Base-by-base conservation (phyloP, 1,140 invertebrate species). In the Pseudachorutes palmiensis region DNA sequence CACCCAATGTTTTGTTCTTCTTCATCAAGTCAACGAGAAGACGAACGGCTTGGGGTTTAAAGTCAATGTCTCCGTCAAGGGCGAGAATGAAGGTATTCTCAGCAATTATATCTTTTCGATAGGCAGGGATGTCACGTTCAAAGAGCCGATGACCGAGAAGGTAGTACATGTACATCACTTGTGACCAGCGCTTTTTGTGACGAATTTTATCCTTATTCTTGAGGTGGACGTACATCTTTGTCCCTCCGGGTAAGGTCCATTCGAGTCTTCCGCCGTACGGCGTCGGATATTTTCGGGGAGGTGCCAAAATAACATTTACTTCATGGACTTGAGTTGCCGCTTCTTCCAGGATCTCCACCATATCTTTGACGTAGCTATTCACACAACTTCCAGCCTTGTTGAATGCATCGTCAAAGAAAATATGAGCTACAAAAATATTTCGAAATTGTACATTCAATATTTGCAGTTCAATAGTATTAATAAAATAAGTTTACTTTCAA, bases 361-460 rank as follows among this genome's bases (percentile, higher is more conserved):
- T 62, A 9, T 65, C 55, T 64, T 72, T 70, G 14, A 77, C 76
- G 68, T 70, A 77, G 41, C n/a, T 26, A 48, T 77, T 77, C 9
- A 75, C 91, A 66, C 31, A 19, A 12, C 9, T 45, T 55, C 51
- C 51, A 14, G 12, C 5, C 24, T 55, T 55, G 24, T 24, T 55
- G 77, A 97, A 98, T 22, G 95, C 95, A 77, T 99, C 97, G 80
- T 99, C 97, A 78, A 99, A 94, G 80, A 96, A 98, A 69, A 98
- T 96, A 76, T 99, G 96, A 67, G 95, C 94, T 97, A 78, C 33
- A 84, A 83, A 75, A 57, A 12, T 24, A 24, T 55, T 19, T 19
- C 51, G 5, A 55, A 55, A 19, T 55, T 55, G 5, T 22, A 55
- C 9, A 16, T 9, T 55, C 9, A 19, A 55, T 16, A 41, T 41